A percentile compares a stretch with the other conserved stretches of the same genome.
phyloP scores from a whole-genome alignment of 2,113 vertebrate species.

The Lepisosteus oculatus region DNA sequence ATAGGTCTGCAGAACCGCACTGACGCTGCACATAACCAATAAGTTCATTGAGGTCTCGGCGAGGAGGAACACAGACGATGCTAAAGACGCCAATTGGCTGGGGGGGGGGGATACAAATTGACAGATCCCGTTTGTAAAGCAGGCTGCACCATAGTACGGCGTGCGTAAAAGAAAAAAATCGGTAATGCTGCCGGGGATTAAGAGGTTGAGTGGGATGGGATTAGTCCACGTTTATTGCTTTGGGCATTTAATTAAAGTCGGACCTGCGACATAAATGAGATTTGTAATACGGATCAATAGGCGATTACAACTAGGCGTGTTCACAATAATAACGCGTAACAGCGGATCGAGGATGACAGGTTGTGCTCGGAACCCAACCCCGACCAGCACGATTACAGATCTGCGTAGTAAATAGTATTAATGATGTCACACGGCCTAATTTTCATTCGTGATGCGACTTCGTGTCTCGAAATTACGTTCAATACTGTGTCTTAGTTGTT shows the following conservation, averaged over 20 bases:
- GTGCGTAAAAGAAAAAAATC: neutral
- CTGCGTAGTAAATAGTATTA: no score
- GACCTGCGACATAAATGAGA: neutral
- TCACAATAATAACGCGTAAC: no score
- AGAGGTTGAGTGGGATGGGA: neutral
- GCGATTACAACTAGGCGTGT: no score
- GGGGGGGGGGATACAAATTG: neutral
- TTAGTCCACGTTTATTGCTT: neutral
- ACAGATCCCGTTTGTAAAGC: neutral
- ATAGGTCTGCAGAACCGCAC: slow-evolving; percentile 35
- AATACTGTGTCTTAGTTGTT: no score
- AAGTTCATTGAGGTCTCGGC: neutral
- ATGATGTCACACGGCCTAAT: no score
- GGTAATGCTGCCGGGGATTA: neutral
- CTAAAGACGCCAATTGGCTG: slow-evolving; percentile 15
- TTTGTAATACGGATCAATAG: no score
- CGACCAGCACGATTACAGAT: no score
- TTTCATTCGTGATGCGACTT: no score
- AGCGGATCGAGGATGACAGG: no score
- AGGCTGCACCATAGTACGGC: no score
- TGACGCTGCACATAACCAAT: slow-evolving; percentile 40
- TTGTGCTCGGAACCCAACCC: no score
- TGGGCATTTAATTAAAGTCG: slow-evolving; percentile 1
- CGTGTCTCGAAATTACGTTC: no score
- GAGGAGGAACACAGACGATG: neutral